Conservation (phyloP, 92 coral and sea anemone genomes). For the Porites divaricata region DNA sequence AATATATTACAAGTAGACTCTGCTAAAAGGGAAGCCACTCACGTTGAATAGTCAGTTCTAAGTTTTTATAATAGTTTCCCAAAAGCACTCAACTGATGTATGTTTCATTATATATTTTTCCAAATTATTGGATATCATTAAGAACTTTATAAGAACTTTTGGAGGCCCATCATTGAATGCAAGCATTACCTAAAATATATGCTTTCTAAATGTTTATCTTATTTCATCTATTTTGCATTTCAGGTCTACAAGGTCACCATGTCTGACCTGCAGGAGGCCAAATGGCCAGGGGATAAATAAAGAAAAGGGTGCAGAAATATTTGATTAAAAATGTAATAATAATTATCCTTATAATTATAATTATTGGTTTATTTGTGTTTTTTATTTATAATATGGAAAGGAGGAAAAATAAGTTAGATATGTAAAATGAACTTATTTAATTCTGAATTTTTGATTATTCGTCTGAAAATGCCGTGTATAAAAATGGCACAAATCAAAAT, state of each 20-base stretch:
- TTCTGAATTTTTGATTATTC: too few species aligned
- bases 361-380: too few species aligned
- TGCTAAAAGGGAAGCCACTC: slow-evolving; percentile 14
- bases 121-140: slow-evolving; percentile 9
- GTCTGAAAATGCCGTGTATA: too few species aligned
- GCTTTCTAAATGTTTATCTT: slow-evolving; percentile 7
- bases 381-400: too few species aligned
- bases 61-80: slow-evolving; percentile 10
- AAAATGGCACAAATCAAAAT: too few species aligned
- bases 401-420: too few species aligned
- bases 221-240: slow-evolving; percentile 21
- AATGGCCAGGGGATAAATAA: slow-evolving; percentile 32
- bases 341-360: too few species aligned
- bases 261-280: too few species aligned
- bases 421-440: too few species aligned
- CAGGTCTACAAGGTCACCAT: slow-evolving; percentile 17
- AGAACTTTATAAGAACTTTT: slow-evolving; percentile 4
- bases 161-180: slow-evolving; percentile 18
- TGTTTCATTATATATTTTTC: background rate
- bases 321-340: too few species aligned
- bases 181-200: slow-evolving; percentile 11
- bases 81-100: background rate
- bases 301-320: background rate
- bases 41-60: slow-evolving; percentile 14
- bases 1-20: slow-evolving; percentile 8